A percentile compares a stretch with the other conserved stretches of the same genome.
These are phyloP conservation scores for Plectropomus leopardus DNA, from an alignment of 2,113 vertebrate genomes.

Conservation along the genomic window DNA sequence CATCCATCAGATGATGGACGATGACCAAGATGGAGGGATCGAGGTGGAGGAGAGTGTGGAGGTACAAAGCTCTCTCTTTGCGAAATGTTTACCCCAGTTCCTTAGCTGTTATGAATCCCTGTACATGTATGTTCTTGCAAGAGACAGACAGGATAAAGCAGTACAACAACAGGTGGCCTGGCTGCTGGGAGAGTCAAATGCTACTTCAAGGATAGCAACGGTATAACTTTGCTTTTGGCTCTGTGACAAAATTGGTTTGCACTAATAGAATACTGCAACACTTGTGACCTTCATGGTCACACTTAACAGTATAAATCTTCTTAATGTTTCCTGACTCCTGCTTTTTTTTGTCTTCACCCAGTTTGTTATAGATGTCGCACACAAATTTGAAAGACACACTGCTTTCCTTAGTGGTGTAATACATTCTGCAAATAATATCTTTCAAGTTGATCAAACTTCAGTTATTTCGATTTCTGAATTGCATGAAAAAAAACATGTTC, in stretches of 20 bases:
- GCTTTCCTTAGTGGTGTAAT: background rate
- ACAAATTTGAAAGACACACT: background rate
- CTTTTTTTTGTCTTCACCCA: background rate
- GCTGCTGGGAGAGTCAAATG: conserved; percentile 60
- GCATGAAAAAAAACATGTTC: background rate
- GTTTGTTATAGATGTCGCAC: background rate
- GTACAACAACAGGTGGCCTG: conserved; percentile 68
- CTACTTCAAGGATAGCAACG: conserved; percentile 74
- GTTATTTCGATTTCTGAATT: background rate
- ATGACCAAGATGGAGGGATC: conserved; percentile 96
- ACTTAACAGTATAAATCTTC: conserved; percentile 5
- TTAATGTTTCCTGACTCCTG: conserved; percentile 17
- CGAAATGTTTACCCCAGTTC: conserved; percentile 1
- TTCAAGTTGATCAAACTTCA: background rate
- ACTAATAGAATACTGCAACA: conserved; percentile 55
- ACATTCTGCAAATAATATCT: background rate
- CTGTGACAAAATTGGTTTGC: conserved; percentile 63
- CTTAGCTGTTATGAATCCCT: background rate
- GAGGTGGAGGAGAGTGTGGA: conserved; percentile 98
- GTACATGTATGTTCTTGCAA: background rate
- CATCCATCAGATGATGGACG: conserved; percentile 98
- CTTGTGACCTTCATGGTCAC: conserved; percentile 60
- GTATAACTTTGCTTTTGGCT: conserved; percentile 72
- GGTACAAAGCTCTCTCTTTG: conserved; percentile 82
- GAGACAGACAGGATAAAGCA: conserved; percentile 27